Evolutionary conservation across 2,888 invertebrate species (phyloP), one percentile per base, ranked within the genome.

Genomic region (Endomychus coccineus): DNA sequence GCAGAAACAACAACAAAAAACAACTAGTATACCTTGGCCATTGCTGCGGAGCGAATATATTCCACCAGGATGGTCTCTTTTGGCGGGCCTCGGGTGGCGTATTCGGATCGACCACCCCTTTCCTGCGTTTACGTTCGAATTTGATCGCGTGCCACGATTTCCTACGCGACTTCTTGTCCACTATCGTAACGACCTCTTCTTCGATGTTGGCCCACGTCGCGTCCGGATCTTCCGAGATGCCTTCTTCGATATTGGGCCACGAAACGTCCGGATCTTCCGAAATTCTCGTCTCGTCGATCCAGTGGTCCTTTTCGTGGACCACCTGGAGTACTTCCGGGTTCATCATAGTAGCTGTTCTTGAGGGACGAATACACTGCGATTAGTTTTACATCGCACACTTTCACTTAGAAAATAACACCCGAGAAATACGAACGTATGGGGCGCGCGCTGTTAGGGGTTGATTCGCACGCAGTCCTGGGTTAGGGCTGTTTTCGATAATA

Each of bases 1-100:
- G n/a, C n/a, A n/a, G n/a, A n/a, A n/a, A n/a, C n/a, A n/a, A n/a
- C n/a, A n/a, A n/a, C n/a, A n/a, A n/a, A n/a, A n/a, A n/a, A n/a
- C n/a, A n/a, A n/a, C n/a, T n/a, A n/a, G n/a, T 12, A 23, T 62
- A 82, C 81, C 81, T 82, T 70, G 75, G 71, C 71, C 76, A 75
- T 56, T 78, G 80, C 53, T 88, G 86, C 31, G 83, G 81, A 27
- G 83, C 80, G 61, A 88, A 86, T 45, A 87, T 84, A 63, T 86
- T 87, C 88, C 88, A 89, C 88, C 88, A 89, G 22, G 86, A 87
- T 22, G 81, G 80, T 43, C 86, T 71, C 62, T 86, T 86, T 62
- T 84, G 78, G 16, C 80, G 68, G 22, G 70, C 68, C 56, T 71
- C 74, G 3, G 54, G 54, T 1, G 60, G 53, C 52, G 50, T 46